Base-by-base conservation (phyloP, 2,797 vertebrate genomes). In the Rhadinocentrus ornatus region DNA sequence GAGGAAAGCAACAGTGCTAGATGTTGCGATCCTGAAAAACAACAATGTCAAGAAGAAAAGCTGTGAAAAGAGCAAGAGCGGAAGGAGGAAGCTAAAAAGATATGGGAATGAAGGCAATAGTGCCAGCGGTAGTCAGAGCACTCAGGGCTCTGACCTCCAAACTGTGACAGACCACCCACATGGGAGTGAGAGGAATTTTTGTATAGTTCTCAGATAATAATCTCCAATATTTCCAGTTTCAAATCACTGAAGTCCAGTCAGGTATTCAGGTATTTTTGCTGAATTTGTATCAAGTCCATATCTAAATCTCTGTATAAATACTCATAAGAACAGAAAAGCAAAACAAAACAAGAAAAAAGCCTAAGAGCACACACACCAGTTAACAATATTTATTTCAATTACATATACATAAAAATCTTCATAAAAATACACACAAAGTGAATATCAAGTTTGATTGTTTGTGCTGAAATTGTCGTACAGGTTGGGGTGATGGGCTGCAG, bases 301-400 rank as follows among this genome's bases (percentile, higher is more conserved):
- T 13, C 16, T 44, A 27, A n/a, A 66, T 29, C 24, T 48, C 20
- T n/a, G 6, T 9, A 32, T 37, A 35, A 22, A 74, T 6, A 46
- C 10, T 20, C 8, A 70, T 66, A 32, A 48, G 74, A 81, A 58
- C 31, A 73, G 69, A 29, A 27, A 54, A 22, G 22, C 22, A 15
- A 27, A 32, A 56, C 29, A 3, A 31, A 55, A 1, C 6, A 20
- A 32, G 24, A 41, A 22, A 31, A 4, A 41, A 29, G n/a, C 84
- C 77, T 63, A 82, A 58, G 66, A 73, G 73, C 90, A 84, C 78
- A 84, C 78, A 71, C 75, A 89, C 72, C 63, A 27, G 67, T 71
- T 75, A 80, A 87, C 92, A 87, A 86, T 88, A 85, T 93, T 91
- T 93, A 92, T 93, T 93, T 90, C 90, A 91, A 93, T 92, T 92